Conservation (phyloP, 2,888 invertebrate species). For the Tromatobia lineatoria region DNA sequence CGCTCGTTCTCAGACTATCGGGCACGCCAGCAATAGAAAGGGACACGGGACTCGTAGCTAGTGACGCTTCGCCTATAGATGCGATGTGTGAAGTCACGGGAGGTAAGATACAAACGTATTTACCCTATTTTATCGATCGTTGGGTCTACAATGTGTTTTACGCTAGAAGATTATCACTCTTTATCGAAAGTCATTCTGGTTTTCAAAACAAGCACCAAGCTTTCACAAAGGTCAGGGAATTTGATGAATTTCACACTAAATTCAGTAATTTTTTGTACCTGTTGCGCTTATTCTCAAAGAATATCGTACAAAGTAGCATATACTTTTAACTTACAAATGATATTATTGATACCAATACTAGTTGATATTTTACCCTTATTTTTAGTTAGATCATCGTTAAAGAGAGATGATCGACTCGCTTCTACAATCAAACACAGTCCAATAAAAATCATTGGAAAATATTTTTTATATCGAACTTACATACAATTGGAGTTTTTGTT, state of each 20-base stretch:
- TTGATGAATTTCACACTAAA: no score
- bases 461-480: not conserved
- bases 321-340: no score
- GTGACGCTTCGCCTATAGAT: constrained; percentile 97
- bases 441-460: not conserved
- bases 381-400: not conserved
- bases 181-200: not conserved
- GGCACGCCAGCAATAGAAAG: constrained; percentile 96
- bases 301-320: no score
- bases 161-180: not conserved
- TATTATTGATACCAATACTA: not conserved
- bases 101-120: constrained; percentile 87
- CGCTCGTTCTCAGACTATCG: constrained; percentile 95
- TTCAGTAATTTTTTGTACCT: no score
- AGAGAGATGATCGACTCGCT: not conserved
- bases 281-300: no score
- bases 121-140: not conserved
- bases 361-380: not conserved
- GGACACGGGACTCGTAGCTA: constrained; percentile 95
- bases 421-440: not conserved
- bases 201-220: not conserved
- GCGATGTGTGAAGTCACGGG: constrained; percentile 99
- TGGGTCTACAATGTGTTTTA: not conserved
- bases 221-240: not conserved
- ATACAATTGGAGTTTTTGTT: not conserved